Percentiles rank a stretch among this genome's conserved stretches.
Conservation (phyloP, 92 coral and sea anemone species). For the Pocillopora grandis region DNA sequence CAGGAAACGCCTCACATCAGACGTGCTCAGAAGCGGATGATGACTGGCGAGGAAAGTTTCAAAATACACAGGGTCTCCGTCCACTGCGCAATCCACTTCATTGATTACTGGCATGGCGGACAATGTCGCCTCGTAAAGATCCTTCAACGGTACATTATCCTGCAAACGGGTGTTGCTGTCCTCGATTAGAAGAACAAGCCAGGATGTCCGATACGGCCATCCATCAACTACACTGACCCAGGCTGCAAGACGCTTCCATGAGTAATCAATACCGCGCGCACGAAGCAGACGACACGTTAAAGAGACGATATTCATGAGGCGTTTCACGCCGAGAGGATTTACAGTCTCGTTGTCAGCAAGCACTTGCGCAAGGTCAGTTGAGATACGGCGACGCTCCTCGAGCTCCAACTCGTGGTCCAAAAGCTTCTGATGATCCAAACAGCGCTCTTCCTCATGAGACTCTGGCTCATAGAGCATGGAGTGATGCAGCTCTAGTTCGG, state of each 20-base stretch:
- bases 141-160: constrained; percentile 81
- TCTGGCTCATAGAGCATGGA: constrained; percentile 78
- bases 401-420: constrained; percentile 79
- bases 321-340: constrained; percentile 95
- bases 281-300: constrained; percentile 96
- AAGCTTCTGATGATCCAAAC: constrained; percentile 74
- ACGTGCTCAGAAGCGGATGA: constrained; percentile 83
- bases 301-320: constrained; percentile 89
- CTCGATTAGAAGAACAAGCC: constrained; percentile 91
- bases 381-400: constrained; percentile 81
- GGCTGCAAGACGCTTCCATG: constrained; percentile 97
- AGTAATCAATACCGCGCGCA: constrained; percentile 85
- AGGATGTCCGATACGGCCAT: constrained; percentile 97
- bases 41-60: constrained; percentile 95
- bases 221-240: constrained; percentile 98
- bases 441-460: constrained; percentile 65
- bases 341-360: constrained; percentile 96
- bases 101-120: constrained; percentile 89
- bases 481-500: constrained; percentile 73
- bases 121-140: constrained; percentile 86
- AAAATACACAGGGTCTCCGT: constrained; percentile 96
- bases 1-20: constrained; percentile 81
- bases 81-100: constrained; percentile 95
- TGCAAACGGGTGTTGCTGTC: constrained; percentile 76
- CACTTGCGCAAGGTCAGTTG: constrained; percentile 97